Percentiles rank a stretch among this genome's conserved stretches.
These are phyloP conservation scores for Zaprionus davidi DNA, from an alignment of 1,140 invertebrate genomes.

Conservation along the genomic window DNA sequence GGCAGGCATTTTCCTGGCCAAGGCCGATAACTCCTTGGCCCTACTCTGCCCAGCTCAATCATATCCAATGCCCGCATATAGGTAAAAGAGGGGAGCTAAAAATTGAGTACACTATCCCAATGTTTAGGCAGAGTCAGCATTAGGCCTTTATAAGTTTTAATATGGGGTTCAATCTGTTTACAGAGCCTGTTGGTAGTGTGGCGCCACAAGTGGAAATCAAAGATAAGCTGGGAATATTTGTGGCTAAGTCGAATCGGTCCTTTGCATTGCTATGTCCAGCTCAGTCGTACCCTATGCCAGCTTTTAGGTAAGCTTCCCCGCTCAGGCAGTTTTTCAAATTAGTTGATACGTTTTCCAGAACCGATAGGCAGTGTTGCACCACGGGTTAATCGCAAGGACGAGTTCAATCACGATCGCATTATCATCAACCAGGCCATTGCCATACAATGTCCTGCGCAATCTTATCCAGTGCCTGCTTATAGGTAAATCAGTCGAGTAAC, in stretches of 20 bases:
- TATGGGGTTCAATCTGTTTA: slow-evolving; percentile 19
- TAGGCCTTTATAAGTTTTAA: background rate
- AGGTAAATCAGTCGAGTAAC: slow-evolving; percentile 85
- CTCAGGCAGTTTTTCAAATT: slow-evolving; percentile 24
- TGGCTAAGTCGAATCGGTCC: slow-evolving; percentile 61
- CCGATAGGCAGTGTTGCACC: slow-evolving; percentile 91
- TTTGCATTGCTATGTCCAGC: slow-evolving; percentile 86
- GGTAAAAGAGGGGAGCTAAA: slow-evolving; percentile 78
- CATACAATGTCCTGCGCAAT: slow-evolving; percentile 88
- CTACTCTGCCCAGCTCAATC: slow-evolving; percentile 90
- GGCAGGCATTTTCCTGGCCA: slow-evolving; percentile 70
- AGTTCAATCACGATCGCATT: slow-evolving; percentile 88
- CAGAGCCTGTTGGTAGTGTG: slow-evolving; percentile 87
- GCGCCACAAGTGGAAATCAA: slow-evolving; percentile 86
- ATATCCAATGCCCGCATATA: slow-evolving; percentile 88
- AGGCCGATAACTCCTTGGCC: slow-evolving; percentile 83
- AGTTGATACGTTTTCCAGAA: slow-evolving; percentile 85
- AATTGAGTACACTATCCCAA: background rate
- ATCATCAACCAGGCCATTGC: slow-evolving; percentile 84
- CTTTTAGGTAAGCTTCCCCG: slow-evolving; percentile 86
- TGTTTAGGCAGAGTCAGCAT: slow-evolving; percentile 12
- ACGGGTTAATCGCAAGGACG: slow-evolving; percentile 89
- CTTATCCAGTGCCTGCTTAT: slow-evolving; percentile 87
- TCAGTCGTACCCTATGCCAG: slow-evolving; percentile 87
- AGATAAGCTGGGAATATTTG: slow-evolving; percentile 85